Base-by-base conservation (phyloP, 1,140 invertebrate genomes). In the Bombus sibiricus region DNA sequence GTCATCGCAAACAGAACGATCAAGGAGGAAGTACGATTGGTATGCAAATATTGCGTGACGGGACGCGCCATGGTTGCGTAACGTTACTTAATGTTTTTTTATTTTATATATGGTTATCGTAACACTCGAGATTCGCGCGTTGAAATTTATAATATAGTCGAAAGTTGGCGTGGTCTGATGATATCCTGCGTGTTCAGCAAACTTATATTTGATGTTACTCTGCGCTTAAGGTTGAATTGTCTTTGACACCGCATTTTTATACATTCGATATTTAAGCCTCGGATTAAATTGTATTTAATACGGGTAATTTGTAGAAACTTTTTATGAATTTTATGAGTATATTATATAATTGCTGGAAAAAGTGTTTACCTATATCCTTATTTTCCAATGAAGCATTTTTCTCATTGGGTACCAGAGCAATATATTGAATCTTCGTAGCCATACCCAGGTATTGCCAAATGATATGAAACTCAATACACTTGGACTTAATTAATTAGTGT, bases 31-130 rank as follows among this genome's bases (percentile, higher is more conserved):
- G 39, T 79, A 32, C 69, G 71, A 85, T 81, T 59, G 77, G 71
- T 68, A 81, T 81, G 83, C 59, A 81, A 85, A 85, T 85, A 66
- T 71, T 47, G 66, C 66, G 66, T 59, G 76, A 71, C 69, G 68
- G 12, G 68, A 59, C 69, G 28, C 34, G 59, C 39, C 53, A 8
- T 32, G 59, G 9, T 85, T 81, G 59, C 57, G 71, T 18, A 85
- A 85, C 22, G n/a, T 73, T 74, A 41, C 57, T 81, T 81, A 81
- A 80, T 25, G 59, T 74, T 43, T 43, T 22, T 53, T n/a, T 13
- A 59, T 62, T 68, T 62, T 69, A 28, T 53, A 53, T 79, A 78
- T 39, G 73, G 81, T 83, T 83, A 83, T 83, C 81, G 74, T 69
- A 77, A 83, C 73, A 43, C n/a, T n/a, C 53, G 41, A 41, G 57